Conservation (phyloP, 92 coral and sea anemone species). For the Anthopleura xanthogrammica region DNA sequence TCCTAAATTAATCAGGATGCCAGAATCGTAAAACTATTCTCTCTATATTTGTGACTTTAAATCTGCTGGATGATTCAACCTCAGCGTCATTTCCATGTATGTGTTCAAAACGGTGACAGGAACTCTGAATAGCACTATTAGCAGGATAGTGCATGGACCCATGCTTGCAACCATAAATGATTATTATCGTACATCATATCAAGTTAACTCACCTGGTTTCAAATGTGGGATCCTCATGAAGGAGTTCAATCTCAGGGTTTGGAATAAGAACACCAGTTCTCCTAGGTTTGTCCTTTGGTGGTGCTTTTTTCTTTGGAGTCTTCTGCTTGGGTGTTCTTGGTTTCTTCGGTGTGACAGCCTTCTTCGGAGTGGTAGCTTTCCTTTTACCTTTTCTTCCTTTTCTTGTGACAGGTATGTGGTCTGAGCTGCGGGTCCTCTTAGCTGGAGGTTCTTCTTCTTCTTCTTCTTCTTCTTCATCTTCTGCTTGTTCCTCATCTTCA, state of each 20-base stretch:
- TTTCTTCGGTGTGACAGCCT: constrained; percentile 43
- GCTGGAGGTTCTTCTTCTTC: constrained; percentile 81
- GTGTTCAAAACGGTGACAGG: too few relatives aligned
- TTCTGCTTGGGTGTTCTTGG: constrained; percentile 47
- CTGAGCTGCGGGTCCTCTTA: constrained; percentile 68
- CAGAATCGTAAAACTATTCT: too few relatives aligned
- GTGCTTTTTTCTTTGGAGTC: constrained; percentile 40
- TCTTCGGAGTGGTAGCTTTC: constrained; percentile 36
- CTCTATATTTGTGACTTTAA: too few relatives aligned
- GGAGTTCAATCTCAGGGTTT: constrained; percentile 52
- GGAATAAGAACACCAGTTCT: constrained; percentile 77
- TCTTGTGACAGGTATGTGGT: constrained; percentile 37
- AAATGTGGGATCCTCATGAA: constrained; percentile 79
- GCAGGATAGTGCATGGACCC: too few relatives aligned
- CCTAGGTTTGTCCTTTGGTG: constrained; percentile 58
- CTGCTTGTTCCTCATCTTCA: constrained; percentile 26
- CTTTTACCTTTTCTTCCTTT: constrained; percentile 43
- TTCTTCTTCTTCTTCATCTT: constrained; percentile 58
- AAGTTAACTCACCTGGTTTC: constrained; percentile 66
- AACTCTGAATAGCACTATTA: too few relatives aligned
- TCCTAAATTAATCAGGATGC: too few relatives aligned
- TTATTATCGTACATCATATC: background rate
- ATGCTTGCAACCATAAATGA: background rate
- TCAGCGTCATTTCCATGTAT: too few relatives aligned
- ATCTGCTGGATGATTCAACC: too few relatives aligned